These are phyloP conservation scores for Ictalurus furcatus DNA, from an alignment of 2,113 vertebrate species.

Conservation along the genomic window DNA sequence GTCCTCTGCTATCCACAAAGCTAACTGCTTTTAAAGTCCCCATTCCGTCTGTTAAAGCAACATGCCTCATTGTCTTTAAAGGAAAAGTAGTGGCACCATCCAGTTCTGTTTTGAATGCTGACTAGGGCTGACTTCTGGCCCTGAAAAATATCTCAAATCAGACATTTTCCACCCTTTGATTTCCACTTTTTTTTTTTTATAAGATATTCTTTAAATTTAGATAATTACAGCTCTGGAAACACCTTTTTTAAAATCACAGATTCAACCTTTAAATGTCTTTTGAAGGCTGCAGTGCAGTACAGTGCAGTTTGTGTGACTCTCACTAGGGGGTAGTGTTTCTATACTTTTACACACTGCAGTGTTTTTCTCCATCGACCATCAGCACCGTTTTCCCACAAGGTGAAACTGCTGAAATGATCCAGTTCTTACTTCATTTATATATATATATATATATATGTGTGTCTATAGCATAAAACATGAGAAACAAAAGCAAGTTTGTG, in stretches of 20 bases:
- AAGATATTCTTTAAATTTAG: background rate
- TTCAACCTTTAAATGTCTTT: background rate
- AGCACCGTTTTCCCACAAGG: background rate
- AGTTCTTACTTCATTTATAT: background rate
- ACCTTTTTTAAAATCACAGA: background rate
- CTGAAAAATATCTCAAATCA: background rate
- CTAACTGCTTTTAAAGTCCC: background rate
- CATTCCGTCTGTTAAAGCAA: background rate
- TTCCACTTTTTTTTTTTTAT: background rate
- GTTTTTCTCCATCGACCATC: background rate
- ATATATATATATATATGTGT: background rate
- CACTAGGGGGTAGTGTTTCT: slow-evolving; percentile 10
- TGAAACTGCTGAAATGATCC: background rate
- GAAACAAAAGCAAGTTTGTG: background rate
- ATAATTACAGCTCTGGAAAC: background rate
- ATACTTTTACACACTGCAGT: background rate
- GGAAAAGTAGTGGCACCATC: background rate
- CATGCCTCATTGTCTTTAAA: background rate
- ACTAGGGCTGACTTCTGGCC: background rate
- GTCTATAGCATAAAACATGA: background rate
- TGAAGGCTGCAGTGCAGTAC: background rate
- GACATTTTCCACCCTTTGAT: background rate
- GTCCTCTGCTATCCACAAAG: background rate
- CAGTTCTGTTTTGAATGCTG: background rate
- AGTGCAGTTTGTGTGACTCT: background rate